phyloP scores from a whole-genome alignment of 2,888 invertebrate species.

The Drosophila cyrtoloma region DNA sequence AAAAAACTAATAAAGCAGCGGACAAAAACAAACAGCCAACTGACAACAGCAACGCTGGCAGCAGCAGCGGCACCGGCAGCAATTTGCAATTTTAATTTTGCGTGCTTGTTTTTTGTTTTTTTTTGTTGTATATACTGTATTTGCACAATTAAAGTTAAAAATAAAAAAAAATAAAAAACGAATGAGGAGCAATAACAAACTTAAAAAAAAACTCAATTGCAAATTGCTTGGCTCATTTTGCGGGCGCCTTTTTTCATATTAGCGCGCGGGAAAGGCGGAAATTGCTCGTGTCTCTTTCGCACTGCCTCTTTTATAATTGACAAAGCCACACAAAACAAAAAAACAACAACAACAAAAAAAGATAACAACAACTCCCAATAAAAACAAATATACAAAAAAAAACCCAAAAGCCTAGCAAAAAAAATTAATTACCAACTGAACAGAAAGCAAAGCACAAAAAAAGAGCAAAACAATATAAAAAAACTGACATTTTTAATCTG shows the following conservation, averaged over 20 bases:
- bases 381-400: slow-evolving; percentile 3
- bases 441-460: slow-evolving; percentile 15
- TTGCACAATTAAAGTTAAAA: slow-evolving; percentile 64
- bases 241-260: slow-evolving; percentile 15
- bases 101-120: slow-evolving; percentile 31
- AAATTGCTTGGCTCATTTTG: slow-evolving; percentile 61
- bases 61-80: slow-evolving; percentile 24
- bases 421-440: slow-evolving; percentile 64
- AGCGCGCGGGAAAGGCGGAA: slow-evolving; percentile 67
- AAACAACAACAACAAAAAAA: slow-evolving; percentile 10
- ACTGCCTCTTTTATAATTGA: slow-evolving; percentile 42
- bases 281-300: slow-evolving; percentile 52
- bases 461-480: slow-evolving; percentile 24
- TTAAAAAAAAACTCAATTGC: slow-evolving; percentile 42
- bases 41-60: slow-evolving; percentile 21
- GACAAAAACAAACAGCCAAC: slow-evolving; percentile 73
- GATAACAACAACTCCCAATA: slow-evolving; percentile 27
- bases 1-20: slow-evolving; percentile 79
- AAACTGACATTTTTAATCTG: slow-evolving; percentile 50
- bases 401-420: slow-evolving; percentile 47
- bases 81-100: slow-evolving; percentile 76
- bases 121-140: slow-evolving; percentile 22
- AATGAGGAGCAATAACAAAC: slow-evolving; percentile 44
- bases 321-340: slow-evolving; percentile 32
- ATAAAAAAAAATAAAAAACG: slow-evolving; percentile 31